Base-by-base conservation (phyloP, 2,888 invertebrate genomes). In the Lithophane socia region DNA sequence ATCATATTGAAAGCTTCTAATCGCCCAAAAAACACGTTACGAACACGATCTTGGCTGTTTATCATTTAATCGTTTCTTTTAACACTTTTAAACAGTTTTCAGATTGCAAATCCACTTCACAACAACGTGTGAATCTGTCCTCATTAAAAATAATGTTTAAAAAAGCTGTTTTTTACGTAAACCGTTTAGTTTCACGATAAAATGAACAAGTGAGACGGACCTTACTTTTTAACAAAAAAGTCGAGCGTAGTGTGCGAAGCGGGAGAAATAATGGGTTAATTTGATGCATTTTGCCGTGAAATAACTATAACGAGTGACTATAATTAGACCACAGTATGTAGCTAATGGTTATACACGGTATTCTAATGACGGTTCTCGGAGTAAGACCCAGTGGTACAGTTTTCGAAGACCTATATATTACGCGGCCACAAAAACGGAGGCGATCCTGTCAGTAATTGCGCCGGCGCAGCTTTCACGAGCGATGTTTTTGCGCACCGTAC, bases 261-360 rank as follows among this genome's bases (percentile, higher is more conserved):
- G 81, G 65, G 75, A 73, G 73, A 82, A 86, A 85, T 91, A 90
- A 91, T 91, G 90, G 87, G 88, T 89, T 90, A 90, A 91, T 91
- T 89, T 87, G 85, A 86, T 80, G 82, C 86, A 89, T 88, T 91
- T 91, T 85, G 87, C 90, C 86, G 87, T 85, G 84, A 89, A 89
- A 87, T 87, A 83, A 85, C 67, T 86, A 81, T 81, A 81, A 81
- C 85, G 84, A 83, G 77, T 82, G 74, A 72, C 80, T 83, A 77
- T 88, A 91, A 91, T 91, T 90, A 87, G 84, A 77, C 76, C 83
- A 78, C 83, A 86, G 86, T 82, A 74, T 80, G 83, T 67, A 79
- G 79, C 82, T 84, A 89, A 89, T 90, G 81, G 87, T 84, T 87
- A 89, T 86, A 84, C 86, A 83, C 69, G 73, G 84, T 86, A 85